Conservation (phyloP, 2,113 vertebrate species). For the Delphinapterus leucas region DNA sequence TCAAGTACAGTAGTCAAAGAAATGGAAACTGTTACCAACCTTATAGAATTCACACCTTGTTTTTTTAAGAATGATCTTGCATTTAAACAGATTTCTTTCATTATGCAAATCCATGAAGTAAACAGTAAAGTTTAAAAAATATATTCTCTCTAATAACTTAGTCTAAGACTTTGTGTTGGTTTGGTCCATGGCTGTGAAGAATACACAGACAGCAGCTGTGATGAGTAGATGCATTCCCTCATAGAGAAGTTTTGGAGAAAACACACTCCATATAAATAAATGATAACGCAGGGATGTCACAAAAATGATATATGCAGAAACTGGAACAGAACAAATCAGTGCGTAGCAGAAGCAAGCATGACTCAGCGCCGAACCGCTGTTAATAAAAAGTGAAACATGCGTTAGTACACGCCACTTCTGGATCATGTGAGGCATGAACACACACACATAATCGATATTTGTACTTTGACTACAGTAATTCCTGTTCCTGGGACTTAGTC, state of each 20-base stretch:
- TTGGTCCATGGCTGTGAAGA: constrained; percentile 92
- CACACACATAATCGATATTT: too few relatives aligned
- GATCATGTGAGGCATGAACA: rapidly evolving
- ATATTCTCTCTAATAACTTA: background rate
- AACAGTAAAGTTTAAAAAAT: background rate
- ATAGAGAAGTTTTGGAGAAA: constrained; percentile 96
- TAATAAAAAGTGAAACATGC: constrained; percentile 5
- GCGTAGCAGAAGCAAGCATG: constrained; percentile 94
- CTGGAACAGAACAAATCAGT: constrained; percentile 88
- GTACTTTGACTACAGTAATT: too few relatives aligned
- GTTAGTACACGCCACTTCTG: background rate
- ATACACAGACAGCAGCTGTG: constrained; percentile 86
- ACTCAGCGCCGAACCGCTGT: constrained; percentile 86
- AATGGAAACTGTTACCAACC: background rate
- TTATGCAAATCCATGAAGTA: background rate
- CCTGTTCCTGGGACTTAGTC: background rate
- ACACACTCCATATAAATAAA: constrained; percentile 98
- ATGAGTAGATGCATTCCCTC: constrained; percentile 93
- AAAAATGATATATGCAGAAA: constrained; percentile 88
- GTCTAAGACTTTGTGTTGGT: constrained; percentile 57
- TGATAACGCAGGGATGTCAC: constrained; percentile 95
- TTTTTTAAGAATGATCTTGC: background rate
- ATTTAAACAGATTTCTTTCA: background rate
- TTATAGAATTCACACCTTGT: background rate
- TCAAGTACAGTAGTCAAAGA: background rate